Evolutionary conservation across 2,888 invertebrate species (phyloP), one percentile per base, ranked within the genome.

Genomic region (Lithophane socia): DNA sequence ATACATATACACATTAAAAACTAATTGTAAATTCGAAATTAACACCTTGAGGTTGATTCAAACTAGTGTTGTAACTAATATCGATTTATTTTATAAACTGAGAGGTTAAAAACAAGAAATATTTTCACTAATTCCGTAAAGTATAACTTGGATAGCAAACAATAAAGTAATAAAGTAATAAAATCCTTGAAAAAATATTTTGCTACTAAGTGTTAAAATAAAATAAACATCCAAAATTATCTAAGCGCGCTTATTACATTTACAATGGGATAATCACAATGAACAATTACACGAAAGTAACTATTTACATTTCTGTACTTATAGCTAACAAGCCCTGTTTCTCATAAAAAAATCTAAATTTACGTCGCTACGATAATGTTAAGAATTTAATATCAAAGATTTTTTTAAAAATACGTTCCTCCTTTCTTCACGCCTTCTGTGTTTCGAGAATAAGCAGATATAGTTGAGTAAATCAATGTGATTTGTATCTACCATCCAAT

Each of bases 11-110:
- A 95, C 87, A 90, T 93, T 93, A 94, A 90, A 77, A 92, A 90
- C 92, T 95, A 94, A 94, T 92, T 89, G 89, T 96, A 95, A 95
- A 96, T 96, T 96, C 95, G 95, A 96, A 96, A 95, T 91, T 89
- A 95, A 95, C 92, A 90, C 89, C 91, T 91, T 76, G 73, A 75
- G 66, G 64, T 72, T 88, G 77, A 72, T 71, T 75, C 67, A 69
- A 81, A 73, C 76, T 79, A 82, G 65, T 67, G 67, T 63, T 79
- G 63, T 66, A 74, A 71, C 67, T 58, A 49, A 76, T 73, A 73
- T 61, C 9, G 54, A 72, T 47, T 58, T 47, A 24, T 37, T 78
- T 56, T 44, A 42, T 52, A 64, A 69, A 61, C 58, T 73, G 72
- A 72, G 64, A 76, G 13, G 54, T 29, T 4, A 37, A 10, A 74